Percentiles rank a stretch among this genome's conserved stretches.
Conservation (phyloP, 2,888 invertebrate species). For the Ferrisia virgata region DNA sequence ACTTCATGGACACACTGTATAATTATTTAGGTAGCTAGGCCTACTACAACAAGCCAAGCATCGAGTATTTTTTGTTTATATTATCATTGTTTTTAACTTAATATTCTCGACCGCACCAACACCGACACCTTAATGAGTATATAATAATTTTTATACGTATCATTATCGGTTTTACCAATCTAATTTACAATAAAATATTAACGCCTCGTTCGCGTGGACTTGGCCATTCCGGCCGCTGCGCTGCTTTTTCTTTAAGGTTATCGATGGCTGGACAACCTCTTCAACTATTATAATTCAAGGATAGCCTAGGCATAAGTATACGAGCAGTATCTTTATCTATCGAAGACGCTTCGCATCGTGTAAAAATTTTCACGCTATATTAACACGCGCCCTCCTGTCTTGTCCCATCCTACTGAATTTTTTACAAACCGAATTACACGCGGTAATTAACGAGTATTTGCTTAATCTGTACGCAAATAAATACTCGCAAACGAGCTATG, state of each 20-base stretch:
- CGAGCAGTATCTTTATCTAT: too few relatives aligned
- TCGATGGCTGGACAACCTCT: neutral
- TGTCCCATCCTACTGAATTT: neutral
- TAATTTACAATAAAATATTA: neutral
- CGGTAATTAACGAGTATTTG: neutral
- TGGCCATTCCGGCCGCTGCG: neutral
- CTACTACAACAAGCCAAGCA: too few relatives aligned
- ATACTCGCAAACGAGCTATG: neutral
- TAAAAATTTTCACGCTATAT: neutral
- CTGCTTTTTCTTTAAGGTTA: neutral
- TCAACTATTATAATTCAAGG: neutral
- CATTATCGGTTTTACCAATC: neutral
- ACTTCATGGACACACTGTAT: too few relatives aligned
- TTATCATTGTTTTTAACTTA: neutral
- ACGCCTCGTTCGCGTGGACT: neutral
- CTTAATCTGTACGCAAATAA: neutral
- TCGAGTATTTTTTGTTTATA: too few relatives aligned
- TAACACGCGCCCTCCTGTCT: neutral
- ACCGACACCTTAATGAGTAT: neutral
- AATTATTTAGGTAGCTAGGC: too few relatives aligned
- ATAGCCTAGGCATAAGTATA: too few relatives aligned
- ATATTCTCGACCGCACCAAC: neutral
- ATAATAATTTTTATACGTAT: neutral
- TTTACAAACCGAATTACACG: neutral
- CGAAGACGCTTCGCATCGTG: neutral